Conservation (phyloP, 2,113 vertebrate species). For the Grammomys dolichurus region DNA sequence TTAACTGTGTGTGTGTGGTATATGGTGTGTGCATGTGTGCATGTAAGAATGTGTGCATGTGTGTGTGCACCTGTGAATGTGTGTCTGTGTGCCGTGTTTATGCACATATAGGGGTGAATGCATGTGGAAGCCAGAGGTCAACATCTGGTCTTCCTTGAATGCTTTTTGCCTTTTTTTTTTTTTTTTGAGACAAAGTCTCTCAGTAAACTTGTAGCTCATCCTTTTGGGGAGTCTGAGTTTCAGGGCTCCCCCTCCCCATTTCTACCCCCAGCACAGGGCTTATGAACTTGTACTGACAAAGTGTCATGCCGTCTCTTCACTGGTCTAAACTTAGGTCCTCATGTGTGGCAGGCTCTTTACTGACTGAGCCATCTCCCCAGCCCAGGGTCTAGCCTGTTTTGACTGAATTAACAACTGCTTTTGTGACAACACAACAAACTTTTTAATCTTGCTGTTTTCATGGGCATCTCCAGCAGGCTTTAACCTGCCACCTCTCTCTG, state of each 20-base stretch:
- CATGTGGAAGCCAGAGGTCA: not conserved
- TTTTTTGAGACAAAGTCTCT: not conserved
- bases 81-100: too few relatives aligned
- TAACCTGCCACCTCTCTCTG: slow-evolving; percentile 20
- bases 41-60: not conserved
- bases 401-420: not conserved
- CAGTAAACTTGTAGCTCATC: not conserved
- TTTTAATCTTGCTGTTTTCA: not conserved
- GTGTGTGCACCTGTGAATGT: not conserved
- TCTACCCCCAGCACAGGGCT: not conserved
- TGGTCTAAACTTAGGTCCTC: not conserved
- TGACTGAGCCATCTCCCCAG: not conserved
- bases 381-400: not conserved
- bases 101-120: not conserved
- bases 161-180: not conserved
- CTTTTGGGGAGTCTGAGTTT: not conserved
- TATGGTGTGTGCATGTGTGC: not conserved
- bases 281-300: not conserved
- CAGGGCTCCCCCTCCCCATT: not conserved
- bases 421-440: not conserved
- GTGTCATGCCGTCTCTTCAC: not conserved
- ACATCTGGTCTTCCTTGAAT: not conserved
- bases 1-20: not conserved
- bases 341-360: not conserved
- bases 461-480: not conserved